Base-by-base conservation (phyloP, 1,140 invertebrate genomes). In the Drosophila funebris region DNA sequence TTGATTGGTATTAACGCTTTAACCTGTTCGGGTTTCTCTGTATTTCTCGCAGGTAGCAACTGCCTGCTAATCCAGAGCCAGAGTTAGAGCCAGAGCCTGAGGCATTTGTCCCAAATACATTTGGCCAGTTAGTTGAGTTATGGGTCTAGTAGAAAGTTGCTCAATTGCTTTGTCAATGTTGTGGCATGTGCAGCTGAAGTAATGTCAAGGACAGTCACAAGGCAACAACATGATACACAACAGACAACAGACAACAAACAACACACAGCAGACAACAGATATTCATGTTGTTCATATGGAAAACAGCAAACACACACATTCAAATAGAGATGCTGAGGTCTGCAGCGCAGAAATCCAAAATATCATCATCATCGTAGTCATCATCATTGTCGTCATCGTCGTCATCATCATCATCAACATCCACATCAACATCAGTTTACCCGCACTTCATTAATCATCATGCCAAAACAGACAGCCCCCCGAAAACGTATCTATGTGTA, bases 391-490 rank as follows among this genome's bases (percentile, higher is more conserved):
- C n/a, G n/a, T n/a, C n/a, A n/a, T n/a, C n/a, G n/a, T n/a, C n/a
- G n/a, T n/a, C 63, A 69, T 57, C 44, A 20, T 41, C 46, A 36
- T 54, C 33, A 29, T 3, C 16, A 3, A 18, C 37, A 39, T 44
- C 27, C 18, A 43, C 22, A 20, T 9, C n/a, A 6, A 16, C 63
- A 68, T 68, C 54, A 68, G 36, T 64, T 75, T 67, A 69, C 53
- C 73, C 88, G 88, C 89, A 90, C 88, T 90, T 85, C 88, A 90
- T 90, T 90, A 90, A 90, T 90, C 88, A 90, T 82, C 70, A 66
- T 76, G 80, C 78, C 80, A 78, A 84, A 84, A 61, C 78, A 68
- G 67, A 71, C 77, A 64, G 54, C 8, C 24, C 53, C 46, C 56
- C n/a, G 7, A 70, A 54, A 50, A 63, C 13, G n/a, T 33, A 13